phyloP scores from a whole-genome alignment of 2,113 vertebrate species.

The Recurvirostra avosetta region DNA sequence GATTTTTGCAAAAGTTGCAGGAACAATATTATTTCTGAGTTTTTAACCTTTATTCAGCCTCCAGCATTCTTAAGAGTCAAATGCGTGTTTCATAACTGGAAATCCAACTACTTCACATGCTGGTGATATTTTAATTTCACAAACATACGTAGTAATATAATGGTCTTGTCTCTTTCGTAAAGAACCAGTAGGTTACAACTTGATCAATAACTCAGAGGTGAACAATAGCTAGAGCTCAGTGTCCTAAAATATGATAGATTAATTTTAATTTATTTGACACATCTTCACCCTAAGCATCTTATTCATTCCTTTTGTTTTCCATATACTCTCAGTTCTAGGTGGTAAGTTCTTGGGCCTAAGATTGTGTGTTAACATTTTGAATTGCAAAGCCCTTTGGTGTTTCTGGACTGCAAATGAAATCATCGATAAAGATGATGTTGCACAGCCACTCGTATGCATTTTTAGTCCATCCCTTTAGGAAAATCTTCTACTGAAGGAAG shows the following conservation, averaged over 20 bases:
- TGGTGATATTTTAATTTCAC: slow-evolving; percentile 46
- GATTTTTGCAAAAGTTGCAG: slow-evolving; percentile 69
- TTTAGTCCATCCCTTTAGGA: background rate
- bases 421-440: background rate
- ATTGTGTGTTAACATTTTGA: background rate
- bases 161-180: background rate
- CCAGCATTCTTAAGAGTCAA: slow-evolving; percentile 46
- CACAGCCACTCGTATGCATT: background rate
- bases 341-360: background rate
- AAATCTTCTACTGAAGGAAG: background rate
- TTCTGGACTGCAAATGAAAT: background rate
- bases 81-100: slow-evolving; percentile 38
- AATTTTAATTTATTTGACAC: background rate
- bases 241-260: background rate
- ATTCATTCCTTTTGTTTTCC: background rate
- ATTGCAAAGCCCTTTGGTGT: background rate
- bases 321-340: background rate
- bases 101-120: slow-evolving; percentile 7
- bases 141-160: background rate
- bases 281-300: background rate
- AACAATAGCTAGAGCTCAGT: background rate
- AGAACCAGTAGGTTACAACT: background rate
- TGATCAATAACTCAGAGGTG: background rate
- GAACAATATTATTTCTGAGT: slow-evolving; percentile 71
- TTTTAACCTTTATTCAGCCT: slow-evolving; percentile 71